Percentiles rank a stretch among this genome's conserved stretches.
Evolutionary conservation across 2,888 invertebrate genomes (phyloP).

Genomic region (Laspeyria flexula): DNA sequence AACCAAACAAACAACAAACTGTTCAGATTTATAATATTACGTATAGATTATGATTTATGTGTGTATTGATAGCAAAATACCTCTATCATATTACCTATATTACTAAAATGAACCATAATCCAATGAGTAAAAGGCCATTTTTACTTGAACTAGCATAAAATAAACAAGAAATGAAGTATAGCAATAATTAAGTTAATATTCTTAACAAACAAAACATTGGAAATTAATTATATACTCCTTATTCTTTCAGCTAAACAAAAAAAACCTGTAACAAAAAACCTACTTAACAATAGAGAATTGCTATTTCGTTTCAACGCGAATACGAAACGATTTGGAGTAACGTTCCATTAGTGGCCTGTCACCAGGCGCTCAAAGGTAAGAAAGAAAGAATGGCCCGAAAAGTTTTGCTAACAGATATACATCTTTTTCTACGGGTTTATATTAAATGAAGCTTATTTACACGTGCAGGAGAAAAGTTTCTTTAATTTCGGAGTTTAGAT

Average conservation of each 20-base stretch:
- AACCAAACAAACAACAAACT: no score
- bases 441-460: background rate
- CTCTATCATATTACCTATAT: no score
- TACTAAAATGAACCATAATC: no score
- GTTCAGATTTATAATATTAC: no score
- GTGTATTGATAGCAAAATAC: no score
- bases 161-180: no score
- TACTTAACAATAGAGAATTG: slow-evolving; percentile 54
- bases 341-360: slow-evolving; percentile 81
- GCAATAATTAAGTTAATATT: no score
- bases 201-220: slow-evolving; percentile 10
- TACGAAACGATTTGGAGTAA: slow-evolving; percentile 61
- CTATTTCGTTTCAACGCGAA: slow-evolving; percentile 65
- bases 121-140: no score
- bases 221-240: slow-evolving; percentile 6
- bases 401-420: slow-evolving; percentile 26
- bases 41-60: no score
- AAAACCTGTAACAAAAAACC: slow-evolving; percentile 38
- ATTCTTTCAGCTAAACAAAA: slow-evolving; percentile 24
- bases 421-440: background rate
- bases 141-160: no score
- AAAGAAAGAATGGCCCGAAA: slow-evolving; percentile 50
- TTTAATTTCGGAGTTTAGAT: no score
- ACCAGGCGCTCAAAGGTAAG: slow-evolving; percentile 62
- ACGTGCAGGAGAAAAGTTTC: background rate